These are phyloP conservation scores for Pectinophora gossypiella DNA, from an alignment of 1,140 invertebrate species.

Conservation along the genomic window DNA sequence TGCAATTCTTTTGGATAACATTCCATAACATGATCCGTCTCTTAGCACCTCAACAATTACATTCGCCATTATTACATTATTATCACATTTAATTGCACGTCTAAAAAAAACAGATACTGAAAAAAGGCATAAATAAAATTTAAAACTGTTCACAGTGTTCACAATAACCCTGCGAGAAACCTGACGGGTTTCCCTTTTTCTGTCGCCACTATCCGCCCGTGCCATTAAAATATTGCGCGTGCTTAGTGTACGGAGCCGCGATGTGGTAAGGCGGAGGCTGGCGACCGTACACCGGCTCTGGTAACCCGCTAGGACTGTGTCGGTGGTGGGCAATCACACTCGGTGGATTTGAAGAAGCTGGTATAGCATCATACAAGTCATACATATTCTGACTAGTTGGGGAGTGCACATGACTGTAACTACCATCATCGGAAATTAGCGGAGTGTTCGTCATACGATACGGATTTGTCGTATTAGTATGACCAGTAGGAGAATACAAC, in stretches of 20 bases:
- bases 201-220: conserved; percentile 57
- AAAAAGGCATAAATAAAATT: conserved; percentile 12
- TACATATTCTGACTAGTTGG: conserved; percentile 63
- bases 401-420: conserved; percentile 58
- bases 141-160: conserved; percentile 19
- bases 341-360: conserved; percentile 49
- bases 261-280: conserved; percentile 73
- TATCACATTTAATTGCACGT: conserved; percentile 72
- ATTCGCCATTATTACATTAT: conserved; percentile 40
- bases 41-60: conserved; percentile 65
- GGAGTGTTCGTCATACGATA: conserved; percentile 68
- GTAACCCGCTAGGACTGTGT: conserved; percentile 49
- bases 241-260: conserved; percentile 73
- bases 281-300: conserved; percentile 53
- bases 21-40: conserved; percentile 50
- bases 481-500: conserved; percentile 62
- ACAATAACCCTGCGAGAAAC: conserved; percentile 19
- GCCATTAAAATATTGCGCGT: conserved; percentile 74
- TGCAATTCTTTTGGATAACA: conserved; percentile 4
- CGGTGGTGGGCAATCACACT: conserved; percentile 49
- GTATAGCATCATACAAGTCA: conserved; percentile 62
- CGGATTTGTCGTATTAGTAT: conserved; percentile 64
- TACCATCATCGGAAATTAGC: conserved; percentile 64
- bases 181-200: conserved; percentile 17
- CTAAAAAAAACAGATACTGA: conserved; percentile 23